A percentile compares a stretch with the other conserved stretches of the same genome.
phyloP scores from a whole-genome alignment of 2,888 invertebrate species.

The Aleiodes leptofemur region DNA sequence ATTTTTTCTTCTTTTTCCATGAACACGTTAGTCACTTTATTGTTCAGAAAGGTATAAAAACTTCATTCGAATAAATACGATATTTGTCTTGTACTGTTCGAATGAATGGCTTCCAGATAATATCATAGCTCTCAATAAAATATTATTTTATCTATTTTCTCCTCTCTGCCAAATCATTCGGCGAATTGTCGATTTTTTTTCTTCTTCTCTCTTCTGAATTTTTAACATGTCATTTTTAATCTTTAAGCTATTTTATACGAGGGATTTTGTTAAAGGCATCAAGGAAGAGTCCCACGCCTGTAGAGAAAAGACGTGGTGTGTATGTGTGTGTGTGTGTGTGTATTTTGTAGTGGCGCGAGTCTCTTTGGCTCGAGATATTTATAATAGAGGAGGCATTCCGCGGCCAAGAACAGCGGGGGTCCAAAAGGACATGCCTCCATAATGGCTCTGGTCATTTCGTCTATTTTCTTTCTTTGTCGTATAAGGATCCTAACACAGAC shows the following conservation, averaged over 20 bases:
- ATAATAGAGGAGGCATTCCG: slow-evolving; percentile 68
- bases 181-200: not conserved
- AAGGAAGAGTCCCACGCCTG: slow-evolving; percentile 45
- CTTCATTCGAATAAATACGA: slow-evolving; percentile 18
- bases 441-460: slow-evolving; percentile 64
- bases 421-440: slow-evolving; percentile 68
- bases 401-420: slow-evolving; percentile 66
- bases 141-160: slow-evolving; percentile 26
- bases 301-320: slow-evolving; percentile 23
- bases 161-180: not conserved
- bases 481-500: slow-evolving; percentile 35
- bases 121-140: slow-evolving; percentile 31
- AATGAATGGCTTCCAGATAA: slow-evolving; percentile 13
- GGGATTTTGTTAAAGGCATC: slow-evolving; percentile 17
- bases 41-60: no score
- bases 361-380: slow-evolving; percentile 68
- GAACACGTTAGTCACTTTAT: no score
- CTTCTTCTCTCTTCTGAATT: not conserved
- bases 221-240: slow-evolving; percentile 30
- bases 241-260: slow-evolving; percentile 31
- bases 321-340: not conserved
- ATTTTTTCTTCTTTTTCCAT: no score
- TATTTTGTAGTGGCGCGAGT: slow-evolving; percentile 58
- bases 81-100: slow-evolving; percentile 4
- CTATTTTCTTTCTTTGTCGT: slow-evolving; percentile 60